phyloP scores from a whole-genome alignment of 2,797 vertebrate species.

The Macropus fuliginosus region DNA sequence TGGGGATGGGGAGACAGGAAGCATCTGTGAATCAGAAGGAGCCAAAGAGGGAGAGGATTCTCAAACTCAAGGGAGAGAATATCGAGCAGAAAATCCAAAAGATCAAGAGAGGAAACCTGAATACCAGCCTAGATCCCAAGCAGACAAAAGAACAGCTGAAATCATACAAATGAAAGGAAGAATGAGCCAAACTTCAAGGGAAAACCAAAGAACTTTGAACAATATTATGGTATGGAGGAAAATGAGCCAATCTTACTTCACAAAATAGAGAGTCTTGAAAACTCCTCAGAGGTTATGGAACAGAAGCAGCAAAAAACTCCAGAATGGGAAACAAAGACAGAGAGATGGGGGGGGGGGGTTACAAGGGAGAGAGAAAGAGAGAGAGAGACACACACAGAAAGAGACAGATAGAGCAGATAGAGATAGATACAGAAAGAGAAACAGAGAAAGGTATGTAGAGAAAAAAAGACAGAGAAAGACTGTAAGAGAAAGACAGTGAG shows the following conservation, averaged over 20 bases:
- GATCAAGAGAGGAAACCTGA: neutral
- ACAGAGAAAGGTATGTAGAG: no score
- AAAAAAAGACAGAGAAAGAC: neutral
- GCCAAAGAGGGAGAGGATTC: neutral
- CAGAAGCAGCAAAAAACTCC: neutral
- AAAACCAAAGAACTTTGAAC: no score
- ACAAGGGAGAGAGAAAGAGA: neutral
- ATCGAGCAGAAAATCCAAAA: neutral
- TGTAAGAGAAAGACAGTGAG: no score
- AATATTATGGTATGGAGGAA: no score
- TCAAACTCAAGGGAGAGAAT: neutral
- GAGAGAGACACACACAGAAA: neutral
- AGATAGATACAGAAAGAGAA: no score
- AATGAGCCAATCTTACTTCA: no score
- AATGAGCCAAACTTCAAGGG: no score
- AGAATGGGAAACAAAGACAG: neutral
- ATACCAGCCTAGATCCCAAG: neutral
- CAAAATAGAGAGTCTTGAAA: neutral
- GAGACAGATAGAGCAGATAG: neutral
- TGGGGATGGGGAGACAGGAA: no score
- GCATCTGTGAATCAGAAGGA: neutral
- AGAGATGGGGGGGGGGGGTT: no score
- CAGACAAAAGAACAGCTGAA: no score
- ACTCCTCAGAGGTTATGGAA: neutral
- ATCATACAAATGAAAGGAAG: no score